Evolutionary conservation across 1,140 invertebrate species (phyloP).

Genomic region (Drosophila sturtevanti): DNA sequence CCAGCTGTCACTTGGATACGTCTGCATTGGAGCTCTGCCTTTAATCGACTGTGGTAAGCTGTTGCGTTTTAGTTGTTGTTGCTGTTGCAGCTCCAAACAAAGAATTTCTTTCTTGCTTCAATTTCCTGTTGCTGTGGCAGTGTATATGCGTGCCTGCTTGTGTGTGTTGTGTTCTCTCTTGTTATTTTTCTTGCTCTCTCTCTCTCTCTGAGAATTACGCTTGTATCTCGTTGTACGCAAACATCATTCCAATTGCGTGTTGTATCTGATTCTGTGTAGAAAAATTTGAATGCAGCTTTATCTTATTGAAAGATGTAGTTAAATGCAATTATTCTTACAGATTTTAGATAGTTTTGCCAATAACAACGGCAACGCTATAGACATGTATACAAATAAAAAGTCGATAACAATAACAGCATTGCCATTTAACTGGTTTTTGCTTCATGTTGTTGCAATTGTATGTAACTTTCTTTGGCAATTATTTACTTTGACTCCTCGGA

Average conservation of each 20-base stretch:
- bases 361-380: not conserved
- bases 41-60: conserved; percentile 65
- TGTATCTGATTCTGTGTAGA: conserved; percentile 33
- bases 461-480: not conserved
- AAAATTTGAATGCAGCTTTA: conserved; percentile 1
- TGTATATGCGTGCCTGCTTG: conserved; percentile 5
- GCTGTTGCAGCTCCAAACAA: conserved; percentile 38
- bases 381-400: not conserved
- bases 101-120: conserved; percentile 35
- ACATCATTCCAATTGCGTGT: conserved; percentile 36
- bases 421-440: conserved; percentile 17
- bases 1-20: conserved; percentile 32
- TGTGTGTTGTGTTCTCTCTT: conserved; percentile 11
- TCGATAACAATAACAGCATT: conserved; percentile 16
- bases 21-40: conserved; percentile 61
- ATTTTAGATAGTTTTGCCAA: conserved; percentile 28
- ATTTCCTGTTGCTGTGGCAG: conserved; percentile 35
- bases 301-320: conserved; percentile 7
- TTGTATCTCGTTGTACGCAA: not conserved
- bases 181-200: conserved; percentile 2
- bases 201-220: conserved; percentile 18
- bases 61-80: conserved; percentile 39
- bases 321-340: conserved; percentile 36
- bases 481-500: too few species aligned
- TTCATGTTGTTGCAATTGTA: not conserved